Conservation (phyloP, 2,888 invertebrate species). For the Frankliniella intonsa region DNA sequence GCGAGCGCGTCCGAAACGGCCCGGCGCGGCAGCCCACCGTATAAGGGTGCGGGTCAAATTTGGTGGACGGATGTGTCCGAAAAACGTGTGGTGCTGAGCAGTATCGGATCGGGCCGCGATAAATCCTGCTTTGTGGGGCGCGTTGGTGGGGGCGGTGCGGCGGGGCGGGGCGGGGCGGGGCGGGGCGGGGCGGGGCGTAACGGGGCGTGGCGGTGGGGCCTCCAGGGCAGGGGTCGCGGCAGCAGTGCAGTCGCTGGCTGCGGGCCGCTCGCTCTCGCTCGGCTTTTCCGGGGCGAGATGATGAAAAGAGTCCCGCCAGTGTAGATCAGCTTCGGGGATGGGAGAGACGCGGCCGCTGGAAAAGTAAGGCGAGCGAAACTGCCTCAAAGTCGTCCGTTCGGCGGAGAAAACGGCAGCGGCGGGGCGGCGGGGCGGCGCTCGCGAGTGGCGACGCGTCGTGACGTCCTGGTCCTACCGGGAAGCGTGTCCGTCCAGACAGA, state of each 20-base stretch:
- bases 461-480: no score
- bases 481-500: no score
- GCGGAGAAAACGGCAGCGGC: neutral
- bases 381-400: neutral
- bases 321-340: no score
- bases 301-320: no score
- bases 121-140: conserved; percentile 8
- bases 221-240: no score
- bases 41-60: neutral
- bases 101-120: conserved; percentile 5
- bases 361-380: no score
- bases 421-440: neutral
- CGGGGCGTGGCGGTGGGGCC: no score
- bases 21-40: neutral
- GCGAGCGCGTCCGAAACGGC: neutral
- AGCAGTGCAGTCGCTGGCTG: no score
- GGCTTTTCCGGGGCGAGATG: no score
- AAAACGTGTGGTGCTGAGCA: neutral
- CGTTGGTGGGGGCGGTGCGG: neutral
- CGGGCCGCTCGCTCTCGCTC: no score
- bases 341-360: no score
- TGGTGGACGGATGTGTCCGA: no score
- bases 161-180: neutral
- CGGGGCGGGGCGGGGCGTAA: neutral
- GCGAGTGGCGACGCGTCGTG: neutral